Evolutionary conservation across 2,888 invertebrate species (phyloP), one percentile per base, ranked within the genome.

Genomic region (Harpalus rufipes): DNA sequence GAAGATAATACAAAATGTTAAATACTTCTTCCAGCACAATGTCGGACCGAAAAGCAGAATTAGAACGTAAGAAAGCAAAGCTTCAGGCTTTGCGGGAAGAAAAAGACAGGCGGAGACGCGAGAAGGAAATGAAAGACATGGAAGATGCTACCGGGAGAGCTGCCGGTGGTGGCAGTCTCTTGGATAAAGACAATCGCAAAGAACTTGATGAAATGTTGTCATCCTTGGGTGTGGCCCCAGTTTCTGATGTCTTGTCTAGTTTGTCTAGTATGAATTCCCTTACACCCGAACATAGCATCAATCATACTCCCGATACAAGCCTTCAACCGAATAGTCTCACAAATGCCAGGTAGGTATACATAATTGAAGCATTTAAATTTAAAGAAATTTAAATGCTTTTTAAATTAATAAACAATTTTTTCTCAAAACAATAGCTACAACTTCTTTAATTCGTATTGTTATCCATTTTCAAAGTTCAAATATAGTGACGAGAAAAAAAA

Each of bases 61-160:
- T 98, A 89, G 97, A 97, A 92, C 94, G 97, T 86, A 98, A 98
- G 91, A 97, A 97, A 91, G 97, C 97, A 25, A 97, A 97, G 92
- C 93, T 98, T 88, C 96, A 97, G 90, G 97, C 97, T 21, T 93
- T 98, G 83, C 93, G 97, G 1, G 97, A 97, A 88, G 97, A 97
- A 91, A 98, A 97, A 89, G 97, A 97, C 90, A 93, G 97, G 7
- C 93, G 97, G 86, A 93, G 96, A 74, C 93, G 95, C 85, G 97
- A 97, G 91, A 97, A 97, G 89, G 97, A 97, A 91, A 94, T 95
- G 89, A 96, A 96, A 92, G 96, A 97, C 94, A 96, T 96, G 88
- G 95, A 95, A 87, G 95, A 95, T 88, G 94, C 95, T 6, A 89
- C 94, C 88, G 93, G 88, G 90, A 91, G 94, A 32, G 93, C 93